Evolutionary conservation across 2,888 invertebrate species (phyloP), one percentile per base, ranked within the genome.

Genomic region (Brachynemurus nebulosus): DNA sequence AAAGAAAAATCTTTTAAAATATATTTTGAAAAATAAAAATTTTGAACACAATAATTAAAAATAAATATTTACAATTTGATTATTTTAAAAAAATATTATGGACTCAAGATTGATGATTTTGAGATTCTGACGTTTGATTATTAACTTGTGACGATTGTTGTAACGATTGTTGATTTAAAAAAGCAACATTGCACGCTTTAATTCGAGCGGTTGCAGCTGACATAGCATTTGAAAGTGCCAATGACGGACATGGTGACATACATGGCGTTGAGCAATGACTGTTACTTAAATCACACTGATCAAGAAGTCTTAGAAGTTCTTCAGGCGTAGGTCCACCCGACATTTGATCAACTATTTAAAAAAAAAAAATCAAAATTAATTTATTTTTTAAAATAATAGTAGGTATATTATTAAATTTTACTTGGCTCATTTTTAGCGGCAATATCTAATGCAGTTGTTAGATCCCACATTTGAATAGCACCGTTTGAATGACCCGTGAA

Each of bases 401-500:
- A 25, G 8, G 9, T 9, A n/a, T 9, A 25, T 25, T 25, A 25
- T 9, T 25, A 9, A 9, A 25, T 25, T 8, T 54, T 57, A 70
- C 70, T 66, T 58, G 64, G 61, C 52, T 68, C 67, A 54, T 66
- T 65, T 61, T 67, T 67, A 57, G 68, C 65, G 12, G 76, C 72
- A 51, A 84, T 74, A 65, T 95, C 91, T 42, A 97, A 69, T 11
- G 92, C 95, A 8, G 92, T 96, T 11, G 93, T 93, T 48, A 98
- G 72, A 69, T 98, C 97, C 96, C 97, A 98, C 86, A 97, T 91
- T 68, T 93, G 93, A 48, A 93, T 82, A 34, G 86, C 85, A 39
- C 95, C 93, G 52, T 86, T 91, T 30, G 86, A 80, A 60, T 93
- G 93, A 0, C 93, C 95, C 19, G 92, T 92, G 52, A 95, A 80